Conservation (phyloP, 2,797 vertebrate species). For the Anomalospiza imberbis region DNA sequence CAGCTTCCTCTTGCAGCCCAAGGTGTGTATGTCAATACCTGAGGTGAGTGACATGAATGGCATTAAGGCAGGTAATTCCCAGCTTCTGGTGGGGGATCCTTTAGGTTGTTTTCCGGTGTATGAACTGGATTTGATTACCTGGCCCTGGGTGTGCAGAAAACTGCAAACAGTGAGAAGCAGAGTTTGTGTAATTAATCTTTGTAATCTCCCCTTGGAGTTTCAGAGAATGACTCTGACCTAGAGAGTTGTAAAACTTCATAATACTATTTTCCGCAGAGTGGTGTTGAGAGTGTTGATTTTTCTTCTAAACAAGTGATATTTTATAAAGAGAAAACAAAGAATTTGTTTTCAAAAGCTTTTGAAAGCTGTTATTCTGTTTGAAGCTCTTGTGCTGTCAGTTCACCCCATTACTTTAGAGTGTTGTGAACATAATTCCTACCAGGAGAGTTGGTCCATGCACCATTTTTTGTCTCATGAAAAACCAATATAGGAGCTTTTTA, state of each 20-base stretch:
- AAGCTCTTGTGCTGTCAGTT: not conserved
- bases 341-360: not conserved
- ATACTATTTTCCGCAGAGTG: not conserved
- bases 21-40: not conserved
- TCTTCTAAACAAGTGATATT: not conserved
- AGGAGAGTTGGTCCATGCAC: not conserved
- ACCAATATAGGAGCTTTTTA: not conserved
- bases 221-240: not conserved
- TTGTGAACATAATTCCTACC: fast-evolving
- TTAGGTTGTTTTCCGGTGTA: not conserved
- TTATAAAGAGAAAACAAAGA: not conserved
- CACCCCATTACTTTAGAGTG: not conserved
- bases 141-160: not conserved
- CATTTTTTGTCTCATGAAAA: not conserved
- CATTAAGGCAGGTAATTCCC: not conserved
- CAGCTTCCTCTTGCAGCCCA: not conserved
- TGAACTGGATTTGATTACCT: not conserved
- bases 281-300: not conserved
- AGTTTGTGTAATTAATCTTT: not conserved
- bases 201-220: not conserved
- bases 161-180: not conserved
- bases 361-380: not conserved
- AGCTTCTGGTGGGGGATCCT: not conserved
- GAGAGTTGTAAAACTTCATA: not conserved
- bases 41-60: not conserved